Evolutionary conservation across 2,888 invertebrate species (phyloP).

Genomic region (Andrena marginata): DNA sequence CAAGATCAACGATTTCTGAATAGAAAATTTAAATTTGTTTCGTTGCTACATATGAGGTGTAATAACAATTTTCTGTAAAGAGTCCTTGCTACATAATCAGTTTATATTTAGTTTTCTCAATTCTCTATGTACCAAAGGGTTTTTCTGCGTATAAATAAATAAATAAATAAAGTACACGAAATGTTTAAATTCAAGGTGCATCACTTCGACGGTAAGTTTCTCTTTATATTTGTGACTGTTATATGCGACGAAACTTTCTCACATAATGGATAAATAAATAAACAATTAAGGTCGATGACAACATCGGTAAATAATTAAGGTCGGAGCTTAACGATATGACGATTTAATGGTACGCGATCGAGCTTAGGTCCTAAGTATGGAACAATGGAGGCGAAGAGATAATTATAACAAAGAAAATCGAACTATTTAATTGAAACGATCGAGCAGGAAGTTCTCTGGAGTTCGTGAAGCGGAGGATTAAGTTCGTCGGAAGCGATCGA

Average conservation of each 20-base stretch:
- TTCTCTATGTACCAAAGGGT: no score
- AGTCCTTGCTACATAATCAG: no score
- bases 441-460: slow-evolving; percentile 7
- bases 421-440: not conserved
- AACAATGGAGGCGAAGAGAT: no score
- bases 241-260: not conserved
- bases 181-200: not conserved
- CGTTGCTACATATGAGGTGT: no score
- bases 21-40: no score
- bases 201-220: not conserved
- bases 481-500: not conserved
- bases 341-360: not conserved
- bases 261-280: slow-evolving; percentile 11
- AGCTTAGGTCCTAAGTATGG: not conserved
- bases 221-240: not conserved
- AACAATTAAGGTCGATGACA: slow-evolving; percentile 12
- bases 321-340: not conserved
- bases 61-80: no score
- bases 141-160: not conserved
- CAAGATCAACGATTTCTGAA: no score
- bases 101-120: no score
- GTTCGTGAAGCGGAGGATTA: slow-evolving; percentile 12
- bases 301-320: not conserved
- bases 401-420: not conserved
- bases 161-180: not conserved